Base-by-base conservation (phyloP, 2,888 invertebrate genomes). In the Yponomeuta sedellus region DNA sequence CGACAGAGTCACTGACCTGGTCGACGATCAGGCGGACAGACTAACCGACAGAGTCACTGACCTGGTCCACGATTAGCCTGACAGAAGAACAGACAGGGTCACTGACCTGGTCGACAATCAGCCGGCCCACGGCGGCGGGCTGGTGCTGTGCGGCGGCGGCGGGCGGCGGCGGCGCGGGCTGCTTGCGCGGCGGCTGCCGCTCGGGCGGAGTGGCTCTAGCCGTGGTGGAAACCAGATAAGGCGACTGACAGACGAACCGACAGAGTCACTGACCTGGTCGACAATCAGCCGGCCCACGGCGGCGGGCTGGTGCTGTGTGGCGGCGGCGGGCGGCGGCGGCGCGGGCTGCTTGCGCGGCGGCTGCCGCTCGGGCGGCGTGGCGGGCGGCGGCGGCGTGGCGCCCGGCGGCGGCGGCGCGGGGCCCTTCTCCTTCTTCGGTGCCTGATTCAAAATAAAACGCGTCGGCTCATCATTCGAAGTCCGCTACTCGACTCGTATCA, bases 401-500 rank as follows among this genome's bases (percentile, higher is more conserved):
- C 71, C 77, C 28, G 94, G 93, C 34, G 96, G 96, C 67, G 93
- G 93, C 12, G 96, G 96, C 61, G 96, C 96, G 68, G 96, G 96
- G 68, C 96, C 96, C 82, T 97, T 96, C 77, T 96, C 96, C 80
- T 95, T 95, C 85, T 95, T 96, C 69, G 94, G 93, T 77, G 93
- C 92, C 94, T 95, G 77, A 59, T n/a, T 11, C 6, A 34, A 34
- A 6, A 34, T 25, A 25, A 25, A n/a, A n/a, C n/a, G n/a, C n/a
- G n/a, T n/a, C n/a, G n/a, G n/a, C n/a, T n/a, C n/a, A n/a, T n/a
- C n/a, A n/a, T n/a, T n/a, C n/a, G n/a, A n/a, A n/a, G n/a, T n/a
- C n/a, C n/a, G n/a, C n/a, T n/a, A n/a, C n/a, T n/a, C n/a, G n/a
- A n/a, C n/a, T n/a, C n/a, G n/a, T n/a, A n/a, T n/a, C n/a, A n/a